Base-by-base conservation (phyloP, 1,140 invertebrate genomes). In the Ladona fulva region DNA sequence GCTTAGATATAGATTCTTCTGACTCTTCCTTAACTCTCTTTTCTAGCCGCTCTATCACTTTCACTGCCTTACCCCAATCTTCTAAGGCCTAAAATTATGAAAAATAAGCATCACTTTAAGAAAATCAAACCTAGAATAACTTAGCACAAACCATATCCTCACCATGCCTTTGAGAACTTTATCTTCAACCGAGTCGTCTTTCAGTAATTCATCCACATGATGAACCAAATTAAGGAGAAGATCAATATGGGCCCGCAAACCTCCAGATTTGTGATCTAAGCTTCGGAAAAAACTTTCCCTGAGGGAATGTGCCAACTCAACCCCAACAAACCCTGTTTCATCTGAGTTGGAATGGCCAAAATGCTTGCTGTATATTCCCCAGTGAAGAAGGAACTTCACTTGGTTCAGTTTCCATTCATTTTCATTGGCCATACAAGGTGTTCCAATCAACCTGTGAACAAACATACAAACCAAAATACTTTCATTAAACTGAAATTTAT, bases 381-480 rank as follows among this genome's bases (percentile, higher is more conserved):
- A 84, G 77, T 87, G 84, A 83, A 92, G 88, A 1, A 94, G 83
- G 78, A 91, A 88, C 80, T 88, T 87, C 79, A 93, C 83, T 79
- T 91, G 88, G 74, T 89, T 86, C 5, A 89, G 82, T 82, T 90
- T 90, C 89, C 92, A 94, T 73, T 89, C 86, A 77, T 87, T 84
- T 77, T 92, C 88, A 73, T 86, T 83, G 78, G 87, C 85, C 12
- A 90, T 86, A 73, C 86, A 83, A 75, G 88, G 87, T 83, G 92
- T 90, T 79, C 85, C 87, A 0, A 93, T 82, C 78, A 93, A 84
- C 84, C 89, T 90, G 37, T 37, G 29, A 37, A 37, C 3, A 37
- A 37, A n/a, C n/a, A n/a, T n/a, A n/a, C n/a, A n/a, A n/a, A n/a
- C n/a, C n/a, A n/a, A n/a, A n/a, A n/a, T n/a, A n/a, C n/a, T n/a